These are phyloP conservation scores for Acrocyrtus sp. DNA, from an alignment of 2,888 invertebrate genomes.

Conservation along the genomic window DNA sequence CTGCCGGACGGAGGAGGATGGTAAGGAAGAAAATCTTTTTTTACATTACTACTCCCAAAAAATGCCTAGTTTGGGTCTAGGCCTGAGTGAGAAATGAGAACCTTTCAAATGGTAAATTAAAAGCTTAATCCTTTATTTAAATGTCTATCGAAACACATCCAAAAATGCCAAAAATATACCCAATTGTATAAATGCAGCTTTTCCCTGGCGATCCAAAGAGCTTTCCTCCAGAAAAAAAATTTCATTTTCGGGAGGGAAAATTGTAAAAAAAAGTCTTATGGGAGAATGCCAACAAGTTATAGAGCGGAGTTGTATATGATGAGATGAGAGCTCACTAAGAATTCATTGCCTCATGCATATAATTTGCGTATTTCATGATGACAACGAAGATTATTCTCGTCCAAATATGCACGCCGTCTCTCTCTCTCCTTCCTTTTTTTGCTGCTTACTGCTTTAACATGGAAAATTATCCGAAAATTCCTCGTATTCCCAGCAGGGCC, in stretches of 20 bases:
- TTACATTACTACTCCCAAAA: neutral
- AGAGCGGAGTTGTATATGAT: neutral
- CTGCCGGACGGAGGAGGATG: constrained; percentile 83
- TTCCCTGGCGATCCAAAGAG: too few relatives aligned
- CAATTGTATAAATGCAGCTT: too few relatives aligned
- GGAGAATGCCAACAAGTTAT: constrained; percentile 1
- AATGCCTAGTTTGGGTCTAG: too few relatives aligned
- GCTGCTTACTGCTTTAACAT: neutral
- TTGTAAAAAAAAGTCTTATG: constrained; percentile 1
- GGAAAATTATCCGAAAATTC: neutral
- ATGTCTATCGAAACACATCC: neutral
- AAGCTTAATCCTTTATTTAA: constrained; percentile 7
- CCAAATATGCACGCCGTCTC: neutral
- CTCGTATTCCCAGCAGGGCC: neutral
- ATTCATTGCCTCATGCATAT: constrained; percentile 39
- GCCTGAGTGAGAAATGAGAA: neutral
- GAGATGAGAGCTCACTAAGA: neutral
- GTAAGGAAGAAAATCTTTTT: constrained; percentile 67
- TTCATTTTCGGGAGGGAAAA: too few relatives aligned
- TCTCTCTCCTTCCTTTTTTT: too few relatives aligned
- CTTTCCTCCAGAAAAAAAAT: neutral
- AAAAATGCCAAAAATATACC: neutral
- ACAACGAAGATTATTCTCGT: constrained; percentile 18
- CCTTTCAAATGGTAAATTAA: constrained; percentile 10
- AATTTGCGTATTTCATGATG: constrained; percentile 48